These are phyloP conservation scores for Ormyrus thymus DNA, from an alignment of 2,888 invertebrate genomes.

Conservation along the genomic window DNA sequence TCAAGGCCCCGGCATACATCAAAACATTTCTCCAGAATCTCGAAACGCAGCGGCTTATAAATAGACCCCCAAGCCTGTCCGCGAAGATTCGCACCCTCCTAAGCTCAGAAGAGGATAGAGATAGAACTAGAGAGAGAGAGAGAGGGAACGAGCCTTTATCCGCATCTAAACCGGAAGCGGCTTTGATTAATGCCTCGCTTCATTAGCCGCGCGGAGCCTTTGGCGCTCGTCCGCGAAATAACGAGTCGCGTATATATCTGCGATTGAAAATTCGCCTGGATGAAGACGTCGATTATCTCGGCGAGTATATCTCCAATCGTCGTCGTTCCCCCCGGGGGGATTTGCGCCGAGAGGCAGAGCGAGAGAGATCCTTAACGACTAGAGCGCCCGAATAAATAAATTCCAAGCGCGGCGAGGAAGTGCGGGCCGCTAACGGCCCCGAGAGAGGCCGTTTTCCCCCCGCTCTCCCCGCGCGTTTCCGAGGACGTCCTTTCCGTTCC, in stretches of 20 bases:
- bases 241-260: not conserved
- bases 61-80: no score
- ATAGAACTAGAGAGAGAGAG: no score
- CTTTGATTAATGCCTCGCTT: constrained; percentile 44
- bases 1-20: no score
- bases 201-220: constrained; percentile 19
- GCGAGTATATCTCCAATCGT: not conserved
- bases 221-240: constrained; percentile 6
- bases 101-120: not conserved
- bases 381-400: constrained; percentile 36
- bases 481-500: no score
- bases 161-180: constrained; percentile 43
- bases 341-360: not conserved
- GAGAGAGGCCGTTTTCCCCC: not conserved
- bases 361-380: not conserved
- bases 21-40: not conserved
- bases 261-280: constrained; percentile 44
- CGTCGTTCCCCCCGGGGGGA: not conserved
- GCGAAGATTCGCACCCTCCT: not conserved
- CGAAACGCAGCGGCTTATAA: not conserved
- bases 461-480: no score
- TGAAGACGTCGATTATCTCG: constrained; percentile 42
- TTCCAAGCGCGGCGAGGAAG: constrained; percentile 18
- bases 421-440: constrained; percentile 10
- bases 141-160: constrained; percentile 1